Percentiles rank a stretch among this genome's conserved stretches.
phyloP scores from a whole-genome alignment of 2,113 vertebrate species.

The Tenebrosternarchus preto region DNA sequence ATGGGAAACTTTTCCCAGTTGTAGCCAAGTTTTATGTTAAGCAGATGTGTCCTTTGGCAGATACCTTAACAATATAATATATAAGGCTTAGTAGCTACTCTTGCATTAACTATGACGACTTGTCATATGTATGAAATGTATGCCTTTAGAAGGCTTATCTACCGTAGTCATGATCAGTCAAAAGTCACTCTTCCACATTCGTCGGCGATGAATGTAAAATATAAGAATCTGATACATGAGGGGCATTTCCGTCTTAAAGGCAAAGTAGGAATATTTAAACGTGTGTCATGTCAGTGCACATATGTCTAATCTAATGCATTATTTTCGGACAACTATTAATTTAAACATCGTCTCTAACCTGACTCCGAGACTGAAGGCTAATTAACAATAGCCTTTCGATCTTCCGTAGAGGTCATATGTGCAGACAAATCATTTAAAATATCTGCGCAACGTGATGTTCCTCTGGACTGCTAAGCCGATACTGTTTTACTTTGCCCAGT shows the following conservation, averaged over 20 bases:
- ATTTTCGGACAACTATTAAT: background rate
- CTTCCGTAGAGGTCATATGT: background rate
- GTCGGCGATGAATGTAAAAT: background rate
- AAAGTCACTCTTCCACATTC: background rate
- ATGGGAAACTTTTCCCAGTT: slow-evolving; percentile 1
- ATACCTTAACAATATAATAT: background rate
- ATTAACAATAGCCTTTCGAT: background rate
- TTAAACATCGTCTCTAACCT: background rate
- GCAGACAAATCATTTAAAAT: too few species aligned
- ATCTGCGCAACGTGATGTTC: background rate
- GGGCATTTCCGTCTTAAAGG: background rate
- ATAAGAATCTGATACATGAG: background rate
- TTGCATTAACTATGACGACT: background rate
- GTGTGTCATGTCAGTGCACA: slow-evolving; percentile 14
- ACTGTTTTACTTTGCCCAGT: slow-evolving; percentile 3
- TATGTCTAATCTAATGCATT: background rate
- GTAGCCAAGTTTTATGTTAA: background rate
- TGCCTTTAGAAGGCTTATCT: background rate
- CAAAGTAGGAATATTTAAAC: background rate
- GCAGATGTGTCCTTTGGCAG: slow-evolving; percentile 9
- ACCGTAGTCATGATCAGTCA: background rate
- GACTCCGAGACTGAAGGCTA: background rate
- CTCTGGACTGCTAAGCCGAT: background rate
- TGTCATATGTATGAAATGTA: too few species aligned
- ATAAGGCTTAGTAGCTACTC: background rate